These are phyloP conservation scores for Hyles vespertilio DNA, from an alignment of 1,140 invertebrate genomes.

Conservation along the genomic window DNA sequence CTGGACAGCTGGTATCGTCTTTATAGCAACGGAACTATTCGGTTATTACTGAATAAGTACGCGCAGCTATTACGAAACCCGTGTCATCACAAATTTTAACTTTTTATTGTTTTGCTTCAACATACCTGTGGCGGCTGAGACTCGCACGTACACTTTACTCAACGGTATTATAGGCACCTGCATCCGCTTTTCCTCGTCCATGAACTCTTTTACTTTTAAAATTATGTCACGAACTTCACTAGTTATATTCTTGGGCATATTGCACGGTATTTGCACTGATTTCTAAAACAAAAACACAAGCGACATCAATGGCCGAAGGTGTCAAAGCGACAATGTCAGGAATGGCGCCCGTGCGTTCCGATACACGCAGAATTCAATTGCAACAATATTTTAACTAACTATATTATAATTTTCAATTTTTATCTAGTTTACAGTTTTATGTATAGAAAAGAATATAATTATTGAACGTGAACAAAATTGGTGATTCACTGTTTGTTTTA, in stretches of 20 bases:
- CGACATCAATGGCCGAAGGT: slow-evolving; percentile 26
- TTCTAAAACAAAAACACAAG: slow-evolving; percentile 29
- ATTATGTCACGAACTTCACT: slow-evolving; percentile 68
- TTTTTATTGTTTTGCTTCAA: slow-evolving; percentile 11
- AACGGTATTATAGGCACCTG: slow-evolving; percentile 68
- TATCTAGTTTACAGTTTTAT: no score
- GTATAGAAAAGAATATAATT: no score
- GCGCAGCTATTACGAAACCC: no score
- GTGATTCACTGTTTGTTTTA: no score
- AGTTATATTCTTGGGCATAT: slow-evolving; percentile 70
- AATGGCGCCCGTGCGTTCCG: slow-evolving; percentile 5
- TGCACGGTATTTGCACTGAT: slow-evolving; percentile 12
- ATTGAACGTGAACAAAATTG: no score
- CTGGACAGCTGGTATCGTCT: no score
- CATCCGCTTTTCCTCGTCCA: slow-evolving; percentile 70
- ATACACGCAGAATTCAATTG: not conserved
- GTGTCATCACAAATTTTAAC: no score
- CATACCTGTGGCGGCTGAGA: slow-evolving; percentile 62
- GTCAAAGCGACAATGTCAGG: slow-evolving; percentile 13
- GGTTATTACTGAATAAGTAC: no score
- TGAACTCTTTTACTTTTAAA: slow-evolving; percentile 68
- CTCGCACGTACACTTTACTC: slow-evolving; percentile 65
- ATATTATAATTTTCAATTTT: no score
- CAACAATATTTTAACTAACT: not conserved
- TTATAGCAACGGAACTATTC: no score